These are phyloP conservation scores for Nothoprocta pentlandii DNA, from an alignment of 2,113 vertebrate species.

Conservation along the genomic window DNA sequence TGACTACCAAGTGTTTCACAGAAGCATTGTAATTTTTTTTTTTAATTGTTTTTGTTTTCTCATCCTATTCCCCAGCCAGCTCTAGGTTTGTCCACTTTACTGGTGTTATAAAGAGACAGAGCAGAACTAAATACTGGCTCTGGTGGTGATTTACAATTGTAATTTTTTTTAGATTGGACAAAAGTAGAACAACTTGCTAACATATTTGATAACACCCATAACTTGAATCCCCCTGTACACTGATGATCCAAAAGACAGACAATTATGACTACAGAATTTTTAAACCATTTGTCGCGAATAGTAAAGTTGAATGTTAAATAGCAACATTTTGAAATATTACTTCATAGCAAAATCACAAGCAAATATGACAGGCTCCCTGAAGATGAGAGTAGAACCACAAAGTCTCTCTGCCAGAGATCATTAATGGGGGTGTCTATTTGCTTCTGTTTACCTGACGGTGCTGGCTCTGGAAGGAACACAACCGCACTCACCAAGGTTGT, in stretches of 20 bases:
- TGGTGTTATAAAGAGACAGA: rapidly evolving
- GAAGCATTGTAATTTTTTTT: neutral
- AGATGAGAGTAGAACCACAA: rapidly evolving
- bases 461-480: neutral
- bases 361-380: neutral
- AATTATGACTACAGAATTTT: neutral
- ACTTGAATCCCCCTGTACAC: neutral
- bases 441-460: neutral
- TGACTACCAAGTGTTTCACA: neutral
- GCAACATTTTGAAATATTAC: neutral
- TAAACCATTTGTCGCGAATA: neutral
- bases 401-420: rapidly evolving
- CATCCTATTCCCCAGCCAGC: neutral
- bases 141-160: neutral
- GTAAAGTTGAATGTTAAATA: neutral
- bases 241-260: neutral
- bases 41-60: neutral
- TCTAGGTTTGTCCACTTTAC: rapidly evolving
- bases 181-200: neutral
- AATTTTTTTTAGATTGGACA: neutral
- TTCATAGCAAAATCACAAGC: neutral
- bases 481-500: rapidly evolving
- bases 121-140: rapidly evolving
- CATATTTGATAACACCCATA: neutral
- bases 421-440: neutral